Evolutionary conservation across 2,888 invertebrate species (phyloP).

Genomic region (Scaptomyza flava): DNA sequence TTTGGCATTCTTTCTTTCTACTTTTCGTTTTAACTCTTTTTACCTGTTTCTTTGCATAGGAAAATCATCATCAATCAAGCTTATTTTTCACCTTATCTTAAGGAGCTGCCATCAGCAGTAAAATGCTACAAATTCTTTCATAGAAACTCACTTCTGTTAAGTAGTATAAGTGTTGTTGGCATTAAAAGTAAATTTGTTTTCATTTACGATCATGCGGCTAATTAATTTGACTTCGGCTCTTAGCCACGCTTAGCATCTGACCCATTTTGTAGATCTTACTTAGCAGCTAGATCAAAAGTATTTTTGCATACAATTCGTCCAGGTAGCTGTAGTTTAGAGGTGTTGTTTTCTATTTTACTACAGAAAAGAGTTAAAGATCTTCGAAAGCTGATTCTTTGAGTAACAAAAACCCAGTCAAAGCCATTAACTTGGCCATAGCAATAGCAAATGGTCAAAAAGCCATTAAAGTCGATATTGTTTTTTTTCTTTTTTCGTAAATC

Average conservation of each 20-base stretch:
- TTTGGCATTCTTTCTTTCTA: too few relatives aligned
- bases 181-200: constrained; percentile 13
- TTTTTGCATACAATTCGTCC: constrained; percentile 22
- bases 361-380: constrained; percentile 10
- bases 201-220: constrained; percentile 13
- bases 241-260: constrained; percentile 38
- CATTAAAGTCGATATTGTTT: constrained; percentile 57
- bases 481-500: constrained; percentile 36
- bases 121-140: not conserved
- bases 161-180: not conserved
- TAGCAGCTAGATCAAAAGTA: constrained; percentile 24
- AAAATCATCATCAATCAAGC: too few relatives aligned
- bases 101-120: not conserved
- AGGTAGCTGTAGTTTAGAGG: constrained; percentile 19
- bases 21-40: too few relatives aligned
- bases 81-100: not conserved
- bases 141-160: not conserved
- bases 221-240: constrained; percentile 21
- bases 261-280: constrained; percentile 34
- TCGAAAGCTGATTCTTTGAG: constrained; percentile 43
- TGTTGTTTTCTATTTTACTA: not conserved
- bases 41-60: not conserved
- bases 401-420: constrained; percentile 67
- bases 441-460: constrained; percentile 59
- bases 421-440: constrained; percentile 54